Evolutionary conservation across 2,797 vertebrate genomes (phyloP).

Genomic region (Balearica regulorum): DNA sequence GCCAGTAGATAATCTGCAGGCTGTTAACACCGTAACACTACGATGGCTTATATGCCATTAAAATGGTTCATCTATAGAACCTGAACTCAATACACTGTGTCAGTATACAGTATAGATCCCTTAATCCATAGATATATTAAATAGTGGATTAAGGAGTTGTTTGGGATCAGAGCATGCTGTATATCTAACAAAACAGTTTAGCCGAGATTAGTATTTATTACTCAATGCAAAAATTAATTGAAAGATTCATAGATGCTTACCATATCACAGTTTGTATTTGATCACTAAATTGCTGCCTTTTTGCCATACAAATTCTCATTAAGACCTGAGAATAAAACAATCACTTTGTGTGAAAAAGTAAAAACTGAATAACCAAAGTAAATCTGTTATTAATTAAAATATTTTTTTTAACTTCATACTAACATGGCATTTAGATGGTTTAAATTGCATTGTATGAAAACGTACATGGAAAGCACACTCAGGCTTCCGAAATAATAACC

Average conservation of each 20-base stretch:
- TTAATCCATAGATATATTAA: constrained; percentile 54
- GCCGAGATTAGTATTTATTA: constrained; percentile 47
- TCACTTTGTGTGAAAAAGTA: neutral
- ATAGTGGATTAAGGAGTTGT: constrained; percentile 51
- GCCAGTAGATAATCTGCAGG: constrained; percentile 15
- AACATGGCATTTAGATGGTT: neutral
- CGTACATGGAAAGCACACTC: neutral
- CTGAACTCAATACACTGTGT: neutral
- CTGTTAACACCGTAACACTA: neutral
- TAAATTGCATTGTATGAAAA: neutral
- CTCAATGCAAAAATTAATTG: constrained; percentile 7
- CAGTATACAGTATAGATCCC: constrained; percentile 20
- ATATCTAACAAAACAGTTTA: constrained; percentile 48
- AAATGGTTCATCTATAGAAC: constrained; percentile 15
- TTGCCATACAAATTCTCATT: neutral
- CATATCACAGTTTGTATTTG: neutral
- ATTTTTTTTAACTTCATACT: neutral
- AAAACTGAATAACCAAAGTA: neutral
- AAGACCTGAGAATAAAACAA: neutral
- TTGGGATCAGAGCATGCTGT: constrained; percentile 22
- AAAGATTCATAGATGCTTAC: neutral
- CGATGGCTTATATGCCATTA: neutral
- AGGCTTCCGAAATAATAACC: neutral
- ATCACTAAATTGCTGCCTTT: neutral
- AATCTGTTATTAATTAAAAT: neutral